Conservation (phyloP, 2,113 vertebrate genomes). For the Megalops atlanticus region DNA sequence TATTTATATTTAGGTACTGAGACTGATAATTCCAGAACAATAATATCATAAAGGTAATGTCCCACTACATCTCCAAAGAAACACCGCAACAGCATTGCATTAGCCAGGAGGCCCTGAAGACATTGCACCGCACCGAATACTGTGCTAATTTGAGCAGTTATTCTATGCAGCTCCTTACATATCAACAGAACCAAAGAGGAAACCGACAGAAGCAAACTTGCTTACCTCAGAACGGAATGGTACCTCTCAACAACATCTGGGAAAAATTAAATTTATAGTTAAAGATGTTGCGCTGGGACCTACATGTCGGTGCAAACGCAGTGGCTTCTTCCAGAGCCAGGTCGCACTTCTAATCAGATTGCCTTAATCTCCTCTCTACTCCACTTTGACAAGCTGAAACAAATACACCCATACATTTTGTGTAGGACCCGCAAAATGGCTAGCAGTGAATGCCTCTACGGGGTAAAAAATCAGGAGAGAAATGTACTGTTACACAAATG, state of each 20-base stretch:
- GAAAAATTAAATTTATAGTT: not conserved
- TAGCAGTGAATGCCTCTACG: not conserved
- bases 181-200: not conserved
- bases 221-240: conserved; percentile 32
- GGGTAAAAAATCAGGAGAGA: not conserved
- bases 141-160: not conserved
- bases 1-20: too few relatives aligned
- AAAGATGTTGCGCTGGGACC: not conserved
- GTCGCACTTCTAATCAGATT: conserved; percentile 87
- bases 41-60: too few relatives aligned
- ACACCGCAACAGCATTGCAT: too few relatives aligned
- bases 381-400: conserved; percentile 68
- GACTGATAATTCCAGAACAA: too few relatives aligned
- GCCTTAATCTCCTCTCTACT: conserved; percentile 84
- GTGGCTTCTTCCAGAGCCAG: conserved; percentile 48
- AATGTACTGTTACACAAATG: not conserved
- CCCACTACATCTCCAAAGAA: too few relatives aligned
- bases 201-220: not conserved
- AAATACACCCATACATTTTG: conserved; percentile 64
- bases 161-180: too few relatives aligned
- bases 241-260: conserved; percentile 16
- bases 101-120: too few relatives aligned
- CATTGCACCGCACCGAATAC: too few relatives aligned
- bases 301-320: conserved; percentile 36
- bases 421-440: conserved; percentile 30